Conservation (phyloP, 1,140 invertebrate species). For the Atta cephalotes region DNA sequence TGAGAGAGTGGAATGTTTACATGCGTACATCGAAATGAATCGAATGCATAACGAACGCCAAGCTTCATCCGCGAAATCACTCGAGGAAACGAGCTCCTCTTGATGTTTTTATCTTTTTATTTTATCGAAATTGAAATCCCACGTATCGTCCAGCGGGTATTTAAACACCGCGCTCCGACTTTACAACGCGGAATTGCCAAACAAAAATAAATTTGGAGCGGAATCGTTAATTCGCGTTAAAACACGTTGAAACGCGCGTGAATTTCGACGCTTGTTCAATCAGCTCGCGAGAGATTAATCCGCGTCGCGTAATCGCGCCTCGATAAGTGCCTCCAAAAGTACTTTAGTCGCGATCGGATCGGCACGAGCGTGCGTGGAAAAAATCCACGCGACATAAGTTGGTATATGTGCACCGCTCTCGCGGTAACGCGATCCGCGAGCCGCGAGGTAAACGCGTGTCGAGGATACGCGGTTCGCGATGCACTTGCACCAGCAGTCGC, state of each 20-base stretch:
- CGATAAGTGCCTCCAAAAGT: not conserved
- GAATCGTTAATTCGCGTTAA: not conserved
- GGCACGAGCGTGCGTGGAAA: not conserved
- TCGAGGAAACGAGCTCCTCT: not conserved
- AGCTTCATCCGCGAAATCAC: not conserved
- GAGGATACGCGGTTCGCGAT: not conserved
- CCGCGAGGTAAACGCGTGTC: slow-evolving; percentile 4
- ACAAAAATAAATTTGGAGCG: not conserved
- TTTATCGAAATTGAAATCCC: not conserved
- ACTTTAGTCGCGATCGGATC: too few relatives aligned
- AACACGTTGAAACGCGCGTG: not conserved
- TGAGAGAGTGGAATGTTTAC: slow-evolving; percentile 43
- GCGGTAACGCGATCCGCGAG: not conserved
- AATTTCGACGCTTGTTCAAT: not conserved
- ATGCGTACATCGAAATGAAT: slow-evolving; percentile 26
- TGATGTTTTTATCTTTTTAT: too few relatives aligned
- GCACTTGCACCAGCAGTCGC: slow-evolving; percentile 23
- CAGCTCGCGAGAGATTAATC: slow-evolving; percentile 16
- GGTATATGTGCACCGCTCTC: not conserved
- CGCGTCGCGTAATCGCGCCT: not conserved
- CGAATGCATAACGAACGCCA: not conserved
- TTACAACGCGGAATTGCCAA: not conserved
- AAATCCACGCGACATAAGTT: not conserved
- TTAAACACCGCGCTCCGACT: not conserved
- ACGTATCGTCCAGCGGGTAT: not conserved